Evolutionary conservation across 2,888 invertebrate genomes (phyloP), one percentile per base, ranked within the genome.

Genomic region (Perizoma flavofasciatum): DNA sequence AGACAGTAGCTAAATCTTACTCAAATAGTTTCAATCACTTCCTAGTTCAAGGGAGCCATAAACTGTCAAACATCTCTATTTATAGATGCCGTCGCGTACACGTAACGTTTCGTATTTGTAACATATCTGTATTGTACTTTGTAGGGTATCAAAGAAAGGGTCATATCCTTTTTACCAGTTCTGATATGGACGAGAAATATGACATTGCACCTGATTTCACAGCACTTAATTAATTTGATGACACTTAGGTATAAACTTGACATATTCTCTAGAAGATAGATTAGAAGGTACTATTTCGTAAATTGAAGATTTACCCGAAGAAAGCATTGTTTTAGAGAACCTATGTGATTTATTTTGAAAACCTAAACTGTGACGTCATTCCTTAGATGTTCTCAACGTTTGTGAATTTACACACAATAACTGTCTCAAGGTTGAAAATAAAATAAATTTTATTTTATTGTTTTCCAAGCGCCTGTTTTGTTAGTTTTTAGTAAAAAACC

Each of bases 41-140:
- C 79, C 78, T 72, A 82, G 81, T 81, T 81, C 77, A 81, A 74
- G 70, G 69, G 75, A 78, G 73, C 74, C 79, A 69, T 82, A 61
- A 62, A 61, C 43, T 54, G 53, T 39, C 52, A 45, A 55, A 55
- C 43, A 44, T 45, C 22, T 37, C 35, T 11, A 45, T 59, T 62
- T 66, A 43, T 65, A 49, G 61, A 66, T 50, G 40, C 22, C 22
- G 34, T 39, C 43, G 62, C 53, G 43, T 49, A 50, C 53, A 41
- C 39, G 43, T 49, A 53, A 59, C 39, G 40, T 48, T 49, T 46
- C 10, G 53, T 55, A 49, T 50, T 47, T 54, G 56, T 59, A 45
- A 54, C 47, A 41, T 48, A 47, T 37, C 6, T 37, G 37, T 37
- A 47, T 32, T n/a, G n/a, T 59, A 62, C 53, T 61, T 49, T 48